A percentile compares a stretch with the other conserved stretches of the same genome.
These are phyloP conservation scores for Bombus cullumanus DNA, from an alignment of 1,140 invertebrate species.

Conservation along the genomic window DNA sequence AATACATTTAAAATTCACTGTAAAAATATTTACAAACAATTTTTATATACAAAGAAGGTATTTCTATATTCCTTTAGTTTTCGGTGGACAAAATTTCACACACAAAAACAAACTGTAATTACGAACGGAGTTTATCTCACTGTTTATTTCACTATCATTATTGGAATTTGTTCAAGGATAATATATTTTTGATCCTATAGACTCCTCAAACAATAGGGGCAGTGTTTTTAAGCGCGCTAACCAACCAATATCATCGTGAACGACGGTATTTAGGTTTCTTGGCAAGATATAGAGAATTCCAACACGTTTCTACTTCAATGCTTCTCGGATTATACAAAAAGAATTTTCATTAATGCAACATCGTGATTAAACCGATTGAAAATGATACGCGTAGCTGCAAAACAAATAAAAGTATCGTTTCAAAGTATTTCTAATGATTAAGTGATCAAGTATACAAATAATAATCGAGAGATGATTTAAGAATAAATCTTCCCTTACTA, in stretches of 20 bases:
- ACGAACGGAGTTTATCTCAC: not conserved
- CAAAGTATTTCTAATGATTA: not conserved
- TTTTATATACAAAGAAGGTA: no score
- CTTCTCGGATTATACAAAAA: not conserved
- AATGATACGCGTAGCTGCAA: no score
- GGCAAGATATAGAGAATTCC: not conserved
- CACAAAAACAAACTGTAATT: no score
- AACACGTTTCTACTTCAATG: not conserved
- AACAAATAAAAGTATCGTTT: no score
- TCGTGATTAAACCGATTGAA: not conserved
- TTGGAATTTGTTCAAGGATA: constrained; percentile 9
- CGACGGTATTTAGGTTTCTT: not conserved
- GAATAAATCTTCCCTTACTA: no score
- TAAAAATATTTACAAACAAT: no score
- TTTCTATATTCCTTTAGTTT: no score
- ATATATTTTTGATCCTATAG: not conserved
- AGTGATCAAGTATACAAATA: no score
- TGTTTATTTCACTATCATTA: not conserved
- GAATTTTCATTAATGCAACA: not conserved
- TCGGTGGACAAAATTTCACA: no score
- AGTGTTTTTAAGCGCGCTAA: not conserved
- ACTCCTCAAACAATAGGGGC: not conserved
- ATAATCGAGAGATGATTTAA: no score
- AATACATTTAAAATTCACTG: no score
- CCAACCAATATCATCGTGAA: not conserved